Percentiles rank a stretch among this genome's conserved stretches.
Evolutionary conservation across 2,113 vertebrate genomes (phyloP).

Genomic region (Ictidomys tridecemlineatus): DNA sequence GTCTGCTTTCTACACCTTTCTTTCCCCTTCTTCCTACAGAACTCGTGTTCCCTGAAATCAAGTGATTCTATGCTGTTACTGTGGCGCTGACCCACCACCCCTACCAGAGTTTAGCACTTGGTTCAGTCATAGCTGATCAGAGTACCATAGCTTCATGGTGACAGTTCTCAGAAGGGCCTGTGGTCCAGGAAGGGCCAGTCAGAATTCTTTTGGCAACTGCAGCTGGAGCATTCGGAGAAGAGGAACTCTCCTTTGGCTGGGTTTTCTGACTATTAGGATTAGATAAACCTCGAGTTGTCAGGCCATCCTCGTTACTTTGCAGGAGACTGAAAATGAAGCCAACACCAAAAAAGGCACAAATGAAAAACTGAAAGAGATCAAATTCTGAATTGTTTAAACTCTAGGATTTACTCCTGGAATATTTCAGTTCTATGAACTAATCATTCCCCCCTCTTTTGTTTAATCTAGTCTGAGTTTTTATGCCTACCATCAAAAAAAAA

Average conservation of each 20-base stretch:
- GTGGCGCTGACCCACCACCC: background rate
- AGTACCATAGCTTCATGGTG: background rate
- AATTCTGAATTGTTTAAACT: background rate
- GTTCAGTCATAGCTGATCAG: background rate
- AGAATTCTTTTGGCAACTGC: background rate
- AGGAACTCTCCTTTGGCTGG: background rate
- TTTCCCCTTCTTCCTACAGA: background rate
- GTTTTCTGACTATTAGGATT: background rate
- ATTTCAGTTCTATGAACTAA: background rate
- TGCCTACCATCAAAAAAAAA: background rate
- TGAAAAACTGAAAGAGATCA: background rate
- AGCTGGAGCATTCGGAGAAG: background rate
- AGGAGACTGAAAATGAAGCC: background rate
- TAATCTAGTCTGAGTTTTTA: constrained; percentile 57
- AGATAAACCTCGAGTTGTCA: background rate
- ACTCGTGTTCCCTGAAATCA: background rate
- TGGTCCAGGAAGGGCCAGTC: background rate
- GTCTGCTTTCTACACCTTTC: background rate
- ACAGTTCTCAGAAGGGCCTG: background rate
- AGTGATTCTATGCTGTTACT: background rate
- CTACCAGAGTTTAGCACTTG: background rate
- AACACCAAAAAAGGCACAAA: background rate
- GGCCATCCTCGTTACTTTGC: background rate
- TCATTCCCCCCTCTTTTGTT: constrained; percentile 24
- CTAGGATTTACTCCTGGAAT: background rate